Evolutionary conservation across 1,140 invertebrate genomes (phyloP).

Genomic region (Cataglyphis hispanica): DNA sequence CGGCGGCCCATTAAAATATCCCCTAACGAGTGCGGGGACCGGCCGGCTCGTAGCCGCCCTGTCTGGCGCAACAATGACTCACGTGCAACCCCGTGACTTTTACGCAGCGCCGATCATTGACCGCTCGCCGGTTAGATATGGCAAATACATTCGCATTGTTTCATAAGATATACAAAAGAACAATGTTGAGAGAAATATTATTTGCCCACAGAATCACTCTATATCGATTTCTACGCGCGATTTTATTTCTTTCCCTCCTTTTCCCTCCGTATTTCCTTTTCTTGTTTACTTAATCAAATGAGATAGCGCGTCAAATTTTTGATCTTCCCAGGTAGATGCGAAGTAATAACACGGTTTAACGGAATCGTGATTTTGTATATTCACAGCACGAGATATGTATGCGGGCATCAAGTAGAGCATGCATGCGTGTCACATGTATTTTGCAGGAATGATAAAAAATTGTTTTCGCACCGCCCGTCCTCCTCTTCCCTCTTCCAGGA

Average conservation of each 20-base stretch:
- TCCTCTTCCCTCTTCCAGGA: neutral
- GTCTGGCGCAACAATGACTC: conserved; percentile 80
- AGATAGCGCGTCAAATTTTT: neutral
- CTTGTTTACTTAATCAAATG: neutral
- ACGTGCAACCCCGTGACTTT: conserved; percentile 74
- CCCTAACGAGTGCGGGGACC: conserved; percentile 77
- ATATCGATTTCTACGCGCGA: neutral
- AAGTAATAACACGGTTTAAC: conserved; percentile 22
- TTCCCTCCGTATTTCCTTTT: no score
- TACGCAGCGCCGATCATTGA: conserved; percentile 67
- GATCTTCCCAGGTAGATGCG: neutral
- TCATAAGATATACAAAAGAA: neutral
- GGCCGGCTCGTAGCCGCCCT: conserved; percentile 71
- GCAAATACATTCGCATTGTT: neutral
- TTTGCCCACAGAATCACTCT: neutral
- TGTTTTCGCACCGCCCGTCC: neutral
- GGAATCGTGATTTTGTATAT: conserved; percentile 18
- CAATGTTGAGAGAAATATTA: neutral
- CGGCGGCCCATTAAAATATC: conserved; percentile 79
- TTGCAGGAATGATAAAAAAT: neutral
- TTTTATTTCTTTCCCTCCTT: no score
- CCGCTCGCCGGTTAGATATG: conserved; percentile 55
- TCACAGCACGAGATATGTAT: neutral
- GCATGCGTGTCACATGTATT: neutral
- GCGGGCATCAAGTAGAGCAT: conserved; percentile 8